Evolutionary conservation across 1,140 invertebrate species (phyloP), one percentile per base, ranked within the genome.

Genomic region (Platorchestia sp.): DNA sequence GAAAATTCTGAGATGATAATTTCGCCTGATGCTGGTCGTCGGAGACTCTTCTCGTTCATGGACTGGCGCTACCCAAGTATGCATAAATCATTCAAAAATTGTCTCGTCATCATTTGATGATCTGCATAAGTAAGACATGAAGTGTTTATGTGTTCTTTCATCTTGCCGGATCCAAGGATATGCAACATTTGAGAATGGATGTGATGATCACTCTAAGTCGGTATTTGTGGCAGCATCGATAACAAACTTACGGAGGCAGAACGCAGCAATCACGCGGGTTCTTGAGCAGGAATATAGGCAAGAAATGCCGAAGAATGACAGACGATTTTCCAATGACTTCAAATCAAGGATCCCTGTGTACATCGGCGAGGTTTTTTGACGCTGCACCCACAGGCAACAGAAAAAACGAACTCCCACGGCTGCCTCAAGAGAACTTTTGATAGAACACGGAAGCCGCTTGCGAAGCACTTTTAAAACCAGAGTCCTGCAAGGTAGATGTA

Each of bases 51-150:
- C 27, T n/a, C 59, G 59, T 75, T 75, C 59, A 22, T 75, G 59
- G 59, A 75, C 59, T 75, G 10, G 1, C 1, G 10, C 7, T 75
- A 27, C 14, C 59, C 59, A 75, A 22, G 59, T 27, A 75, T 75
- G 59, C 59, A 75, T 75, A 75, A 75, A 75, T 75, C 59, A 75
- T 75, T 10, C 7, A 75, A 36, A 75, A 75, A 75, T 36, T 75
- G 59, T 75, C 59, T 75, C 59, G 59, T 75, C 59, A 75, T 75
- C 14, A 75, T 75, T 75, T 75, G 59, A 75, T 75, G 59, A 75
- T 75, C 59, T 75, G 59, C 59, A 75, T 75, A 75, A 75, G 59
- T 75, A 75, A 75, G 59, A 75, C 59, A 75, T 75, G 59, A 75
- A 75, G 59, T 75, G 59, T 75, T 75, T 75, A 51, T 51, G 59